Evolutionary conservation across 2,113 vertebrate species (phyloP).

Genomic region (Perca flavescens): DNA sequence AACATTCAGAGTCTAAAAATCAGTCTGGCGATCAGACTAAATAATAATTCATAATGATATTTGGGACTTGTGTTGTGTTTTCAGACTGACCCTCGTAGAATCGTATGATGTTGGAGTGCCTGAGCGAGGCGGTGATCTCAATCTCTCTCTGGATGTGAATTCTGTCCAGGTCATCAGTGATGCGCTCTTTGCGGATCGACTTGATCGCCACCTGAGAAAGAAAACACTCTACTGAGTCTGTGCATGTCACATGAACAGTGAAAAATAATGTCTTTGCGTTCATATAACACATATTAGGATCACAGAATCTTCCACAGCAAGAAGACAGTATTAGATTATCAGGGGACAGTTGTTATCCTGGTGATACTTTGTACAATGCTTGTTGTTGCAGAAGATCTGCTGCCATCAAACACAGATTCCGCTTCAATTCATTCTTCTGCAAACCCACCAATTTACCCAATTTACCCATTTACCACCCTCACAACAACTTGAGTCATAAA

Average conservation of each 20-base stretch:
- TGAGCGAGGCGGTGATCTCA: conserved; percentile 85
- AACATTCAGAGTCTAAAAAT: neutral
- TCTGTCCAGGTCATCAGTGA: conserved; percentile 83
- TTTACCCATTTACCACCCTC: neutral
- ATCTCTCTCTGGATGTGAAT: conserved; percentile 88
- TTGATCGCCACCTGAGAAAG: conserved; percentile 85
- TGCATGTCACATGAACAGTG: neutral
- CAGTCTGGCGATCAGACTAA: neutral
- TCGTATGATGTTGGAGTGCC: conserved; percentile 84
- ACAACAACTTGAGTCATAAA: neutral
- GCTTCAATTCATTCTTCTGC: neutral
- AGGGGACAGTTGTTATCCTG: neutral
- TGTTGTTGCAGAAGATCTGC: neutral
- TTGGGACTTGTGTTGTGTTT: neutral
- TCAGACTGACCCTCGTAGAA: conserved; percentile 83
- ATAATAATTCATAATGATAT: neutral
- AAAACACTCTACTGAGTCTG: neutral
- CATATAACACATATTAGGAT: neutral
- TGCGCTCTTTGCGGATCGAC: conserved; percentile 85
- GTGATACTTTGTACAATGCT: neutral
- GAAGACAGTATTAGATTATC: neutral
- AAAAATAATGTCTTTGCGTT: neutral
- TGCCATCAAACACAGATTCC: conserved; percentile 31
- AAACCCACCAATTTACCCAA: neutral
- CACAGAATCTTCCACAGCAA: neutral